Conservation (phyloP, 1,140 invertebrate genomes). For the Drosophila tsacasi region DNA sequence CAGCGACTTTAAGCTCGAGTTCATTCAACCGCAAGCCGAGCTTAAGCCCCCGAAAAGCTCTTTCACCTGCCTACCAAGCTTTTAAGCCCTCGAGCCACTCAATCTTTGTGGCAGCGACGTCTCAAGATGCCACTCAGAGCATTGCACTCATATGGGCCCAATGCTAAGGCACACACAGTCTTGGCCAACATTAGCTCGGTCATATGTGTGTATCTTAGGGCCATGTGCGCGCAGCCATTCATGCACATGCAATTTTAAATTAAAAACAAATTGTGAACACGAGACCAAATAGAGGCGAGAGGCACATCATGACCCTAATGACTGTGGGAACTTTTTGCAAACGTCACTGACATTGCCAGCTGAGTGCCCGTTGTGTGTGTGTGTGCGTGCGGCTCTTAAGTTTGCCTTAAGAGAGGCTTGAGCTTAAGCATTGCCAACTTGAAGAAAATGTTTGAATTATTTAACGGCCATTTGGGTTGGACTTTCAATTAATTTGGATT, state of each 20-base stretch:
- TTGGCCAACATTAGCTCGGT: slow-evolving; percentile 6
- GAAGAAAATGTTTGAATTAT: slow-evolving; percentile 33
- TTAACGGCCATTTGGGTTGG: slow-evolving; percentile 27
- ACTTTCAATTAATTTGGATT: too few species aligned
- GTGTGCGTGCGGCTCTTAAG: slow-evolving; percentile 50
- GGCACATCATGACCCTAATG: slow-evolving; percentile 68
- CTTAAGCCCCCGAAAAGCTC: slow-evolving; percentile 49
- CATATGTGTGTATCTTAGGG: slow-evolving; percentile 34
- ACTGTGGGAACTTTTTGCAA: slow-evolving; percentile 71
- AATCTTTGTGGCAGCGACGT: slow-evolving; percentile 49
- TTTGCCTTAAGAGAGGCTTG: slow-evolving; percentile 48
- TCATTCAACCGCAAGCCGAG: slow-evolving; percentile 65
- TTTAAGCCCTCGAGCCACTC: slow-evolving; percentile 51
- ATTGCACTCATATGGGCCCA: slow-evolving; percentile 15
- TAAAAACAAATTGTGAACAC: slow-evolving; percentile 73
- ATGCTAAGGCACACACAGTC: slow-evolving; percentile 15
- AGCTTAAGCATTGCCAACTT: slow-evolving; percentile 46
- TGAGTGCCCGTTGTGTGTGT: slow-evolving; percentile 14
- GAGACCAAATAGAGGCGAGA: slow-evolving; percentile 56
- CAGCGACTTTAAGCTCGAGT: slow-evolving; percentile 34
- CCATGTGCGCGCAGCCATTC: slow-evolving; percentile 7
- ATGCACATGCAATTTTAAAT: slow-evolving; percentile 42
- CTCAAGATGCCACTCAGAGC: slow-evolving; percentile 66
- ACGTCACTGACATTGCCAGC: slow-evolving; percentile 46
- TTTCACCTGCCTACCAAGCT: slow-evolving; percentile 49